Base-by-base conservation (phyloP, 2,797 vertebrate genomes). In the Peromyscus melanophrys region DNA sequence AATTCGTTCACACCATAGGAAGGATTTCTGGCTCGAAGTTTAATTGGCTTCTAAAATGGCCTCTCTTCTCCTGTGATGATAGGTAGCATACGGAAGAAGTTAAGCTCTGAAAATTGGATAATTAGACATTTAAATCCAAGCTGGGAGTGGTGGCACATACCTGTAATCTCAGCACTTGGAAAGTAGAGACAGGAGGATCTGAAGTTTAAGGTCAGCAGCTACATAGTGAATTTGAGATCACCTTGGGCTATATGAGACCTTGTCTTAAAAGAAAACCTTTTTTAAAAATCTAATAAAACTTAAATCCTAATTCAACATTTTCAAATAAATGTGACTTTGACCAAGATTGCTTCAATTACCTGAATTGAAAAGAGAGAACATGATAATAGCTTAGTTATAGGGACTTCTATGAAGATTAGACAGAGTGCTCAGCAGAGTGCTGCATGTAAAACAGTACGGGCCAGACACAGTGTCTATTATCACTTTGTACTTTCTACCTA, bases 71-170 rank as follows among this genome's bases (percentile, higher is more conserved):
- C 76, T 80, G 2, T 29, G 14, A 92, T 63, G 12, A 87, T 52
- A 88, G 13, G 19, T 17, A 93, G n/a, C 8, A 52, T 34, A 87
- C 86, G 63, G 29, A 93, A 95, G 46, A 90, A 92, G 59, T 81
- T 80, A 92, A 77, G 6, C 86, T 71, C 37, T 82, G 31, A 81
- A 73, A 55, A 87, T 82, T 63, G 43, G 16, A 71, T 61, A 57
- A 61, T n/a, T 93, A 76, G 92, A 90, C 4, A 29, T 73, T 88
- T 84, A 94, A 76, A 92, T 88, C 23, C 25, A 89, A 77, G 55
- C 73, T 89, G 57, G 11, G 11, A 61, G 57, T 27, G 40, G n/a
- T 63, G 55, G 12, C 29, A 61, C 55, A 49, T 63, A 61, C 55
- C 55, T 76, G 55, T 89, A 76, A 63, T 89, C 71, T 61, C 29